Conservation (phyloP, 2,113 vertebrate genomes). For the Manacus vitellinus region DNA sequence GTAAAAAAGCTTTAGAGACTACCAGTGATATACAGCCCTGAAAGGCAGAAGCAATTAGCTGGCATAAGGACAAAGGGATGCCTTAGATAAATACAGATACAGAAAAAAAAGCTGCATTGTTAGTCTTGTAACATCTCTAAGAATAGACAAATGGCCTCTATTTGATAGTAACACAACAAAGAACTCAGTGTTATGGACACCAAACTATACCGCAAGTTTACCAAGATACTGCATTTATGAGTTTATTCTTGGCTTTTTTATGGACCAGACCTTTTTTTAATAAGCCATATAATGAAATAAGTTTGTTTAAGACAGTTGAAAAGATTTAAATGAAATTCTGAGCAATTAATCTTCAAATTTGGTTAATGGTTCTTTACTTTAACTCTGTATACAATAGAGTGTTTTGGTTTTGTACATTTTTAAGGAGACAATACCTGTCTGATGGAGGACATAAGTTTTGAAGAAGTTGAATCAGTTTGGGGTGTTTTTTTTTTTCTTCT, state of each 20-base stretch:
- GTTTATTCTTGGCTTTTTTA: neutral
- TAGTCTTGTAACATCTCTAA: neutral
- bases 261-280: neutral
- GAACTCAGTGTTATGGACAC: neutral
- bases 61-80: neutral
- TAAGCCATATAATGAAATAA: neutral
- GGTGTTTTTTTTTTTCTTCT: fast-evolving
- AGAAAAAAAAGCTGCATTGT: neutral
- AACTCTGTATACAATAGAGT: neutral
- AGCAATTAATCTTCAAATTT: neutral
- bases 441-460: neutral
- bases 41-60: neutral
- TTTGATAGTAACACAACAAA: neutral
- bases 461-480: neutral
- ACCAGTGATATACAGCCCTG: neutral
- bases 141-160: neutral
- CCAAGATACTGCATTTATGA: neutral
- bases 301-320: neutral
- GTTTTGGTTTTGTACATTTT: neutral
- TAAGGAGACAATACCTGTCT: neutral
- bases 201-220: neutral
- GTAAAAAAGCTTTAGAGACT: neutral
- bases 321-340: neutral
- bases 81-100: neutral
- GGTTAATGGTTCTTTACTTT: neutral